Conservation (phyloP, 2,113 vertebrate species). For the Dasypus novemcinctus region DNA sequence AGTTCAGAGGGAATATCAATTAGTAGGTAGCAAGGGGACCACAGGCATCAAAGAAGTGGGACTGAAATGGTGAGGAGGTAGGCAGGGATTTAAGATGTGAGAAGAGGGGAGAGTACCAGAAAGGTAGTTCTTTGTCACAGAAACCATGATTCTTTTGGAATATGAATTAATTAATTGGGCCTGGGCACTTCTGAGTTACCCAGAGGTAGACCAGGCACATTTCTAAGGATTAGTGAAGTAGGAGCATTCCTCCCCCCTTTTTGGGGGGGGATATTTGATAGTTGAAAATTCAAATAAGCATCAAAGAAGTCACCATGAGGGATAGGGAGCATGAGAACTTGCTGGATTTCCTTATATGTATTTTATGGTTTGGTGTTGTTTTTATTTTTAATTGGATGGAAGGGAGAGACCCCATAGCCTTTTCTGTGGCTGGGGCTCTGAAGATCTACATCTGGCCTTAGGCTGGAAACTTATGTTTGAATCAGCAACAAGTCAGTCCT, state of each 20-base stretch:
- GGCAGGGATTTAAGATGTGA: not conserved
- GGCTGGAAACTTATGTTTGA: not conserved
- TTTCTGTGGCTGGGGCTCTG: not conserved
- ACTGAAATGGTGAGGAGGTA: not conserved
- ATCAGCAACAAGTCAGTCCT: not conserved
- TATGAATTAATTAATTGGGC: too few species aligned
- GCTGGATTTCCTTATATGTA: not conserved
- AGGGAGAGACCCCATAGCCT: not conserved
- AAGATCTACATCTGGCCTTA: not conserved
- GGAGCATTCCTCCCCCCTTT: not conserved
- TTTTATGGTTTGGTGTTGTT: conserved; percentile 5
- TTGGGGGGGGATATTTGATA: not conserved
- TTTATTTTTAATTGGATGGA: not conserved
- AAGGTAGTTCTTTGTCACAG: not conserved
- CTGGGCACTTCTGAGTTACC: not conserved
- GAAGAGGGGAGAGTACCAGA: not conserved
- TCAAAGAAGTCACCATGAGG: not conserved
- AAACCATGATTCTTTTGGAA: not conserved
- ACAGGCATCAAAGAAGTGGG: not conserved
- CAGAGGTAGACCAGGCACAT: not conserved
- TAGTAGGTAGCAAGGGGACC: not conserved
- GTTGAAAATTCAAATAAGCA: not conserved
- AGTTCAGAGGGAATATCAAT: not conserved
- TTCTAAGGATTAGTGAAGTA: not conserved
- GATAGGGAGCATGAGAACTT: not conserved